Evolutionary conservation across 2,888 invertebrate species (phyloP).

Genomic region (Rhagonycha lutea): DNA sequence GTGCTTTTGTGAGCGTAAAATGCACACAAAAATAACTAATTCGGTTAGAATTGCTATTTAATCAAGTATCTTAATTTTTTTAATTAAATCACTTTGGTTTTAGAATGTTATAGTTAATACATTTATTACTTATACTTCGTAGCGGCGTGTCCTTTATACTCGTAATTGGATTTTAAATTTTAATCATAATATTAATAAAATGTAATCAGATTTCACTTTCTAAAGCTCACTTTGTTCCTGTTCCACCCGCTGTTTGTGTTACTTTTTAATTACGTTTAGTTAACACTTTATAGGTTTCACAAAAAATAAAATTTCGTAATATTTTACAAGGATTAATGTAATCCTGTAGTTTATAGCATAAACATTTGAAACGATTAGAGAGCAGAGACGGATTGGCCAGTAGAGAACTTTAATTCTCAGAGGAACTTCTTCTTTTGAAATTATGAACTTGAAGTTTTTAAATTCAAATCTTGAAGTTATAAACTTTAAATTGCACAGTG

Average conservation of each 20-base stretch:
- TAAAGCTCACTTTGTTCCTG: neutral
- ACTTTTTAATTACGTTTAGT: neutral
- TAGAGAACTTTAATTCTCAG: no score
- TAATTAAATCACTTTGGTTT: neutral
- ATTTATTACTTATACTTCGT: neutral
- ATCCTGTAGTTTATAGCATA: no score
- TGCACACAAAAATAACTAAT: neutral
- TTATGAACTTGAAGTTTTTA: no score
- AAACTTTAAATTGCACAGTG: no score
- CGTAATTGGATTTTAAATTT: slow-evolving; percentile 17
- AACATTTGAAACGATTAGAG: no score
- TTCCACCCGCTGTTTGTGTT: neutral
- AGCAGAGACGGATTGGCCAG: no score
- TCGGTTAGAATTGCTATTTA: neutral
- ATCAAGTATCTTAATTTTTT: neutral
- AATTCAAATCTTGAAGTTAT: no score
- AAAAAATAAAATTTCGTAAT: neutral
- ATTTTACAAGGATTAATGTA: no score
- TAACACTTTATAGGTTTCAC: neutral
- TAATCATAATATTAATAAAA: slow-evolving; percentile 18
- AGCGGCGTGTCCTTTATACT: neutral
- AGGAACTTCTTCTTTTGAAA: no score
- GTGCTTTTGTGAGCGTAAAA: neutral
- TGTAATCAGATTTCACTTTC: slow-evolving; percentile 10
- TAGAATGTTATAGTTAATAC: neutral